A percentile compares a stretch with the other conserved stretches of the same genome.
phyloP scores from a whole-genome alignment of 2,888 invertebrate species.

The Cheilosia impressa region DNA sequence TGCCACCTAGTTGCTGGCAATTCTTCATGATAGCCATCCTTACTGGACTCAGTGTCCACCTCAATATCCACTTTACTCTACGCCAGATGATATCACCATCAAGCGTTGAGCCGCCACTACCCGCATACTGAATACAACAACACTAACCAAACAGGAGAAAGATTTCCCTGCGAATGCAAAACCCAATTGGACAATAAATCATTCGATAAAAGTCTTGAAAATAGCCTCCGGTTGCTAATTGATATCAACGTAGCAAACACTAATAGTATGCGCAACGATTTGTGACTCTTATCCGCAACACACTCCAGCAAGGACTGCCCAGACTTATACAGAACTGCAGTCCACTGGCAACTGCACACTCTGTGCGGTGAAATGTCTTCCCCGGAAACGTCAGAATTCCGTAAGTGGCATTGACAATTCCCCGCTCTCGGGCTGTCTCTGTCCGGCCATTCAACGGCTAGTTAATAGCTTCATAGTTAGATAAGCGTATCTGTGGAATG shows the following conservation, averaged over 20 bases:
- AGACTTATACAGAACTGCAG: neutral
- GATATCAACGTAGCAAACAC: constrained; percentile 61
- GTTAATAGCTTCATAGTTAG: constrained; percentile 61
- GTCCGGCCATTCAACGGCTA: constrained; percentile 31
- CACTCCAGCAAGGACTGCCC: neutral
- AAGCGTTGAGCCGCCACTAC: neutral
- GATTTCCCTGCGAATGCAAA: constrained; percentile 30
- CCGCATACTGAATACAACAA: neutral
- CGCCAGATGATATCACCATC: constrained; percentile 3
- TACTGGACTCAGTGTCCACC: neutral
- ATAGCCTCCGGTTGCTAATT: constrained; percentile 65
- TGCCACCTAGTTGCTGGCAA: neutral
- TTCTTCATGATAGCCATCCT: neutral
- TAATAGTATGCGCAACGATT: constrained; percentile 67
- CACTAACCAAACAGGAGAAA: neutral
- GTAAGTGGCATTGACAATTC: constrained; percentile 60
- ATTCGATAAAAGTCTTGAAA: constrained; percentile 60
- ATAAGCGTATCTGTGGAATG: constrained; percentile 60
- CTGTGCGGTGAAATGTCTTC: constrained; percentile 45
- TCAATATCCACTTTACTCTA: neutral
- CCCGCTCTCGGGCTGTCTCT: constrained; percentile 24
- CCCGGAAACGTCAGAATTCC: constrained; percentile 59
- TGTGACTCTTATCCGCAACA: constrained; percentile 55
- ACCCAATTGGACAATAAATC: constrained; percentile 58
- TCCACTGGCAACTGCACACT: neutral